Evolutionary conservation across 2,113 vertebrate genomes (phyloP).

Genomic region (Pampusana beccarii): DNA sequence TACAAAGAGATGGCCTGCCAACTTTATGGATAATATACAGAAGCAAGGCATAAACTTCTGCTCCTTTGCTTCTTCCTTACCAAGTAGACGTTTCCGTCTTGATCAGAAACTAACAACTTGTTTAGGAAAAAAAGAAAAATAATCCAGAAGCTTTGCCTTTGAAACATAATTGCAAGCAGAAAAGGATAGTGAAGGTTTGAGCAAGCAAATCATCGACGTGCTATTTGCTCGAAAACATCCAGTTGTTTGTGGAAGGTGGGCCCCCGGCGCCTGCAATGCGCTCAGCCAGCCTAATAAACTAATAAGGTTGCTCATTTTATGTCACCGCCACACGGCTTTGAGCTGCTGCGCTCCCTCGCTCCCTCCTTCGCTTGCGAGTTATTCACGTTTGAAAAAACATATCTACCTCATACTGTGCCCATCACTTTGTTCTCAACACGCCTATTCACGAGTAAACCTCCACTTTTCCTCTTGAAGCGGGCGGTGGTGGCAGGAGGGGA

Average conservation of each 20-base stretch:
- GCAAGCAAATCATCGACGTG: background rate
- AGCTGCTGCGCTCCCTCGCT: background rate
- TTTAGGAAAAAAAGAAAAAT: accelerated
- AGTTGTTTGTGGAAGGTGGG: background rate
- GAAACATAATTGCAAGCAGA: background rate
- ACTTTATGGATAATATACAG: background rate
- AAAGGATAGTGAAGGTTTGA: accelerated
- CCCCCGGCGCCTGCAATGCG: background rate
- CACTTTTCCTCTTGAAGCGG: background rate
- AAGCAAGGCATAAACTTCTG: background rate
- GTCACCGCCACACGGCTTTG: background rate
- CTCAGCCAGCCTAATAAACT: background rate
- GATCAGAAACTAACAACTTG: background rate
- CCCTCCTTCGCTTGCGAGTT: background rate
- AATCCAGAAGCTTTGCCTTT: background rate
- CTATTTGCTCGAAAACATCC: background rate
- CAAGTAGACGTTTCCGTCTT: background rate
- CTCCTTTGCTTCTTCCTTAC: background rate
- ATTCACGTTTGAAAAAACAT: conserved; percentile 42
- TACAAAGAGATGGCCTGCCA: background rate
- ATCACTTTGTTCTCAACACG: conserved; percentile 48
- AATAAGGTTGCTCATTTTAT: background rate
- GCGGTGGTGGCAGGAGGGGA: background rate
- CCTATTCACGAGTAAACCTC: conserved; percentile 20
- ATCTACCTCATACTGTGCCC: conserved; percentile 55